Conservation (phyloP, 2,888 invertebrate species). For the Drosophila kokeensis region DNA sequence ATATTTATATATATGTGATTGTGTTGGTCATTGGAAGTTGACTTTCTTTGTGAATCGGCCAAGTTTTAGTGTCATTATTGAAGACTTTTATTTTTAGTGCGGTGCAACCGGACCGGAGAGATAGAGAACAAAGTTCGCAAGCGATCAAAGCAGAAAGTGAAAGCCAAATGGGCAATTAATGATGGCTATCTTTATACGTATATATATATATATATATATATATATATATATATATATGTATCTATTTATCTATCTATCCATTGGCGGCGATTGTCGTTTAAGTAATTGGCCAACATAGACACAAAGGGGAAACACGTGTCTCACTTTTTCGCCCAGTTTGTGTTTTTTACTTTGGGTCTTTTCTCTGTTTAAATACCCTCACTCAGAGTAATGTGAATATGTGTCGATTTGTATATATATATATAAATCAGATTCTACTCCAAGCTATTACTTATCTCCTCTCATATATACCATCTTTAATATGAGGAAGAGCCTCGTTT, state of each 20-base stretch:
- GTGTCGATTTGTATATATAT: not conserved
- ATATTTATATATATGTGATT: not conserved
- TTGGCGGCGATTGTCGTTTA: conserved; percentile 26
- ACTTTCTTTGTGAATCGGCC: conserved; percentile 36
- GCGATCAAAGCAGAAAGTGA: conserved; percentile 48
- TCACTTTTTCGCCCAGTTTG: conserved; percentile 28
- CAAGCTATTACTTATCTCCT: not conserved
- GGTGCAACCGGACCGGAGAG: not conserved
- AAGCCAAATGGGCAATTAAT: conserved; percentile 55
- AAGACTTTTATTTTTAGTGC: conserved; percentile 28
- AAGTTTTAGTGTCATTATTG: conserved; percentile 29
- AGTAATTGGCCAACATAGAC: conserved; percentile 33
- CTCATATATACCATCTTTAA: not conserved
- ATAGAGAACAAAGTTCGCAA: conserved; percentile 7
- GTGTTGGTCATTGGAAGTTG: conserved; percentile 19
- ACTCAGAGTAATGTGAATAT: not conserved
- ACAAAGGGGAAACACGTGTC: conserved; percentile 40
- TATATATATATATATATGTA: not conserved
- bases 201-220: too few species aligned
- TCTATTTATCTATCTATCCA: conserved; percentile 6
- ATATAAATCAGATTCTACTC: not conserved
- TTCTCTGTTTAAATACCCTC: not conserved
- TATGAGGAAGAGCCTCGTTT: too few species aligned
- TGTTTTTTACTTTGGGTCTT: not conserved
- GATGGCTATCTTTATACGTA: conserved; percentile 27